Conservation (phyloP, 2,888 invertebrate genomes). For the Melieria picta region DNA sequence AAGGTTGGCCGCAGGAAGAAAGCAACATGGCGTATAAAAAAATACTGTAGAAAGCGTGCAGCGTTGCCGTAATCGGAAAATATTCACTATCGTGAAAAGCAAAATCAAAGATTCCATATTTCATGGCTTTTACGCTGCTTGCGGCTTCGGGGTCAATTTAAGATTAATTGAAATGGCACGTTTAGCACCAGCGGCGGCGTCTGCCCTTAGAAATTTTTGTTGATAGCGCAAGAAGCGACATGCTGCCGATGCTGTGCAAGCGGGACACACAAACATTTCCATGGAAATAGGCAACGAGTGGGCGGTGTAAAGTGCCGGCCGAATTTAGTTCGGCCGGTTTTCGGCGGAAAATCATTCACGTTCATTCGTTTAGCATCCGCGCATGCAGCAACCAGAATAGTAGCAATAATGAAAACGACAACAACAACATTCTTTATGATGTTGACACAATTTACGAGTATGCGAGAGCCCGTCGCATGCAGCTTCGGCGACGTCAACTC, state of each 20-base stretch:
- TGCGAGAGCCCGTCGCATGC: no score
- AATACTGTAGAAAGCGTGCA: no score
- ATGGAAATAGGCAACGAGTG: no score
- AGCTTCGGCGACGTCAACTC: no score
- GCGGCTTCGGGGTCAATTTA: slow-evolving; percentile 27
- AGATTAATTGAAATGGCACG: slow-evolving; percentile 27
- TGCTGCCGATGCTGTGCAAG: not conserved
- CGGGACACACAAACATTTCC: no score
- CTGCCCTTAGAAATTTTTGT: no score
- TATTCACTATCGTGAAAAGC: slow-evolving; percentile 8
- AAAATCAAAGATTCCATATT: slow-evolving; percentile 1
- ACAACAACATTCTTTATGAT: slow-evolving; percentile 1
- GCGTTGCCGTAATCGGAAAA: not conserved
- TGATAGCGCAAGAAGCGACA: not conserved
- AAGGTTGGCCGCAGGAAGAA: no score
- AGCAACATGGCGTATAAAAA: no score
- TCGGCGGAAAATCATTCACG: slow-evolving; percentile 25
- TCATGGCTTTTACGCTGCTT: slow-evolving; percentile 25
- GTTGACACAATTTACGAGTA: slow-evolving; percentile 1
- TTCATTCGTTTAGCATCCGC: slow-evolving; percentile 22
- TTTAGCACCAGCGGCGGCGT: no score
- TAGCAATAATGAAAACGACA: not conserved
- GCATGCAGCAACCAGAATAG: not conserved
- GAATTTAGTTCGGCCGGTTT: slow-evolving; percentile 11
- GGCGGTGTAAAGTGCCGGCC: no score